Conservation (phyloP, 2,888 invertebrate genomes). For the Sesamia inferens region DNA sequence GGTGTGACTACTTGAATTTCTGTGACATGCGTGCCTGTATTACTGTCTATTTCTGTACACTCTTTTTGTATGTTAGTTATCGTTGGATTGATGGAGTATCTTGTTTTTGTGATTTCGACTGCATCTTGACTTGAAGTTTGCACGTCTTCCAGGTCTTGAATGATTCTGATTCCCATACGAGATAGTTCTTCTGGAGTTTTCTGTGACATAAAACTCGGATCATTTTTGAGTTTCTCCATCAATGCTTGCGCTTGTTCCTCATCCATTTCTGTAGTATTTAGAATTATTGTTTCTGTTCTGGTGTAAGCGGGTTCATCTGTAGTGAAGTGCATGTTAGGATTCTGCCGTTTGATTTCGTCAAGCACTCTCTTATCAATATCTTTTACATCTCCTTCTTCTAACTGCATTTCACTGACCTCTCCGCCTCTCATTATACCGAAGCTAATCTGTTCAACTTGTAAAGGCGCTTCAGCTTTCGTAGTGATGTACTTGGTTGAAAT, state of each 20-base stretch:
- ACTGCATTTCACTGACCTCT: slow-evolving; percentile 79
- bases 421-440: slow-evolving; percentile 85
- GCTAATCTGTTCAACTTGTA: slow-evolving; percentile 87
- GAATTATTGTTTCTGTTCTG: slow-evolving; percentile 88
- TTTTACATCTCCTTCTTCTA: slow-evolving; percentile 85
- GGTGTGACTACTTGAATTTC: slow-evolving; percentile 93
- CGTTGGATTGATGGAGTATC: slow-evolving; percentile 84
- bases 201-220: slow-evolving; percentile 86
- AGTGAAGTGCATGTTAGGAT: slow-evolving; percentile 87
- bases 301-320: slow-evolving; percentile 86
- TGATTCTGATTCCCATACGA: slow-evolving; percentile 82
- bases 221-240: slow-evolving; percentile 86
- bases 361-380: slow-evolving; percentile 84
- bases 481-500: slow-evolving; percentile 84
- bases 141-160: slow-evolving; percentile 84
- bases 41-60: slow-evolving; percentile 69
- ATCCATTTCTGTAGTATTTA: slow-evolving; percentile 87
- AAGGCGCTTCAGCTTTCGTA: slow-evolving; percentile 82
- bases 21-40: slow-evolving; percentile 91
- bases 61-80: slow-evolving; percentile 83
- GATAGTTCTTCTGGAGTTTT: slow-evolving; percentile 85
- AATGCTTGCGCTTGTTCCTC: slow-evolving; percentile 85
- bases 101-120: slow-evolving; percentile 83
- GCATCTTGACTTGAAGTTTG: slow-evolving; percentile 76
- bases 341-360: slow-evolving; percentile 85